These are phyloP conservation scores for Sciurus vulgaris DNA, from an alignment of 2,797 vertebrate genomes.

Conservation along the genomic window DNA sequence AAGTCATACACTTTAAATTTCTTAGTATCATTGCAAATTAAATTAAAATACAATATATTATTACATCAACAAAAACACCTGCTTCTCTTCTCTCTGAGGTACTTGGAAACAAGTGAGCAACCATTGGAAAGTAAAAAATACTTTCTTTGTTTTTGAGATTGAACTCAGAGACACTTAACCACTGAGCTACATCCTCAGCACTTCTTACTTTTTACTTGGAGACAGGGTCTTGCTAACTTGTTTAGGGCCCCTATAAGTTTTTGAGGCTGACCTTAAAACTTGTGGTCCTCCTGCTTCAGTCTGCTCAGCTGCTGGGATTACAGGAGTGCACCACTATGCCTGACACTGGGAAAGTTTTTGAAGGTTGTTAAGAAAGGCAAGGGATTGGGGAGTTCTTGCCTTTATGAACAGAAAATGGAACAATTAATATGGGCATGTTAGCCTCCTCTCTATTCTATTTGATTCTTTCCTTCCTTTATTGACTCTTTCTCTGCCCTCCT, in stretches of 20 bases:
- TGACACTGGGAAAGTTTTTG: background rate
- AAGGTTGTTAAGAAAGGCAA: background rate
- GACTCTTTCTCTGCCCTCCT: background rate
- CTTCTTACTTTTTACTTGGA: no score
- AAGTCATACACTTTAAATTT: slow-evolving; percentile 48
- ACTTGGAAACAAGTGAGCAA: background rate
- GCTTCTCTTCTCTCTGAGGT: background rate
- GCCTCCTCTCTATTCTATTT: background rate
- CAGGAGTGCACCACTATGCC: no score
- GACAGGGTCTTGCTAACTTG: no score
- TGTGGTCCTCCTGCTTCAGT: no score
- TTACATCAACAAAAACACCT: slow-evolving; percentile 44
- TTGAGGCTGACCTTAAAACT: no score
- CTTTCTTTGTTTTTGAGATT: no score
- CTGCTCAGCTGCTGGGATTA: no score
- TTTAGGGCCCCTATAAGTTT: no score
- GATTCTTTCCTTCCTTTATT: background rate
- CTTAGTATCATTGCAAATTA: slow-evolving; percentile 43
- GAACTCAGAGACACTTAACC: no score
- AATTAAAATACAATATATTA: slow-evolving; percentile 64
- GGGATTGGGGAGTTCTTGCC: background rate
- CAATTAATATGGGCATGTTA: background rate
- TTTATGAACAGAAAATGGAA: background rate
- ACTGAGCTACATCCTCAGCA: no score
- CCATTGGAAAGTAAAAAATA: background rate